Evolutionary conservation across 2,113 vertebrate species (phyloP).

Genomic region (Cettia cetti): DNA sequence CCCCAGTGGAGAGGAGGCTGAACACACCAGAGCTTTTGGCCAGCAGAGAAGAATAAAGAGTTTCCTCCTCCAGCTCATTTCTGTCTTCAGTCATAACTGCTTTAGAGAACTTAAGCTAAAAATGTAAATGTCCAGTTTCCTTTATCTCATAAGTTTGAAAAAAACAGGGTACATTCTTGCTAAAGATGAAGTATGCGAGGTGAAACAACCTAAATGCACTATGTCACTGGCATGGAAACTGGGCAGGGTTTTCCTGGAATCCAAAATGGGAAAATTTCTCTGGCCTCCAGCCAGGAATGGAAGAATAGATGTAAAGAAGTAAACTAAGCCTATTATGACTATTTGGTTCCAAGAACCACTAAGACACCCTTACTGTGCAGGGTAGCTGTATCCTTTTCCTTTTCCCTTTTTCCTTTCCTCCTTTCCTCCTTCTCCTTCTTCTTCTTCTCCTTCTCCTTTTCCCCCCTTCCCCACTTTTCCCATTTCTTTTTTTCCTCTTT

Average conservation of each 20-base stretch:
- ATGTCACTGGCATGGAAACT: background rate
- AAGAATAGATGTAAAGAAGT: background rate
- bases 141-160: background rate
- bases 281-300: background rate
- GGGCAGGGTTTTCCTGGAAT: background rate
- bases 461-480: too few species aligned
- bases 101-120: background rate
- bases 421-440: too few species aligned
- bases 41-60: background rate
- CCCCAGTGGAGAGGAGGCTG: background rate
- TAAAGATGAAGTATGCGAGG: background rate
- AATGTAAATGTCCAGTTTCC: background rate
- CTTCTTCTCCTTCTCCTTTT: too few species aligned
- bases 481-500: background rate
- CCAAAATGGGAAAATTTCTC: background rate
- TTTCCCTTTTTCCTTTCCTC: too few species aligned
- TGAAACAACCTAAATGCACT: background rate
- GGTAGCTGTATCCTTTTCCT: background rate
- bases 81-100: background rate
- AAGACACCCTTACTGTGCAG: background rate
- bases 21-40: rapidly evolving
- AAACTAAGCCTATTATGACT: background rate
- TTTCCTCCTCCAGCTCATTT: background rate
- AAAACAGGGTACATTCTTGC: background rate
- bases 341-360: background rate